Percentiles rank a stretch among this genome's conserved stretches.
phyloP scores from a whole-genome alignment of 2,888 invertebrate species.

The Microctonus brassicae region DNA sequence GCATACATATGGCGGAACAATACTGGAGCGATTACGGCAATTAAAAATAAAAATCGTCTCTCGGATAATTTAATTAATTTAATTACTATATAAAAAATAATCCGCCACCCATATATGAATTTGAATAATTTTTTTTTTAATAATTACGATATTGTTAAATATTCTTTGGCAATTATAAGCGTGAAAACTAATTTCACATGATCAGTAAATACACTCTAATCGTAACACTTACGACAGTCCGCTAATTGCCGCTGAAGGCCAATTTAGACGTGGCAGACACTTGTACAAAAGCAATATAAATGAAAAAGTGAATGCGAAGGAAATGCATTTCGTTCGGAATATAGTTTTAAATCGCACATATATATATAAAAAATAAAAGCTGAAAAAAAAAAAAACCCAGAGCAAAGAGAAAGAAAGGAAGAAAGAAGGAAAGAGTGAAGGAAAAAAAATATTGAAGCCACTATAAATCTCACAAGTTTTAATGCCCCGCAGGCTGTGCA shows the following conservation, averaged over 20 bases:
- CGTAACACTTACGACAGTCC: conserved; percentile 48
- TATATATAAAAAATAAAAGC: conserved; percentile 20
- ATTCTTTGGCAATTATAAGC: conserved; percentile 21
- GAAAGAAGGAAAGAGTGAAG: background rate
- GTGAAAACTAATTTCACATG: conserved; percentile 19
- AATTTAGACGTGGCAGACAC: conserved; percentile 40
- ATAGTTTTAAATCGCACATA: conserved; percentile 20
- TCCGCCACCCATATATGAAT: too few relatives aligned
- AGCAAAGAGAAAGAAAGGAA: conserved; percentile 3
- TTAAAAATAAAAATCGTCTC: background rate
- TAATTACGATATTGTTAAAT: conserved; percentile 18
- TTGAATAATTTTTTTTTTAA: too few relatives aligned
- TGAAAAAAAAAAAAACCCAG: conserved; percentile 1
- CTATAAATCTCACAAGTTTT: conserved; percentile 68
- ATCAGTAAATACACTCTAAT: conserved; percentile 44
- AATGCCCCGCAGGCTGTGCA: conserved; percentile 64
- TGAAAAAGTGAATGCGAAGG: conserved; percentile 28
- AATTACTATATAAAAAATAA: too few relatives aligned
- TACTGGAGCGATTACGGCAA: background rate
- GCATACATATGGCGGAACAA: background rate
- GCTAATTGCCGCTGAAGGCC: conserved; percentile 48
- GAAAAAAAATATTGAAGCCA: conserved; percentile 46
- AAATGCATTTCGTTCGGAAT: background rate
- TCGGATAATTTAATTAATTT: background rate
- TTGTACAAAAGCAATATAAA: conserved; percentile 16